Base-by-base conservation (phyloP, 2,797 vertebrate genomes). In the Cossypha heuglini region DNA sequence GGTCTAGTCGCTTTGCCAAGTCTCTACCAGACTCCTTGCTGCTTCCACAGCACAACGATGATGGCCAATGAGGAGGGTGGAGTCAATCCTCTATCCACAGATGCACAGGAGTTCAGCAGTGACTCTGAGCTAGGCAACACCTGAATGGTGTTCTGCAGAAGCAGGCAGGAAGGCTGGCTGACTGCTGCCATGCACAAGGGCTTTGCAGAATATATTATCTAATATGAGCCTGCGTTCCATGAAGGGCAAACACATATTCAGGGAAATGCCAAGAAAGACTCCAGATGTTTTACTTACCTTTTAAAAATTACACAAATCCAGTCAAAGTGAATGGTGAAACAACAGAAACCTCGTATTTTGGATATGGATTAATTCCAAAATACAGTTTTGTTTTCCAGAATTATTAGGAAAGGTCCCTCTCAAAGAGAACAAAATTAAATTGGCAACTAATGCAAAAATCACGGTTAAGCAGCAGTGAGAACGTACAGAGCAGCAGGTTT, bases 231-330 rank as follows among this genome's bases (percentile, higher is more conserved):
- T 87, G 40, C 71, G 68, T 85, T 93, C 68, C 68, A 61, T 31
- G 61, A 93, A 95, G 63, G 81, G 48, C 93, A 93, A 90, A 88
- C 51, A 91, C 26, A 29, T 5, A 69, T 18, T 67, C 28, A 4
- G 46, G 42, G n/a, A 90, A 88, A 90, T 14, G 49, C 61, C 75
- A 94, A 90, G 55, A 83, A 82, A 92, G 52, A n/a, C 12, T 54
- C 64, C 84, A 80, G 55, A 89, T 91, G 87, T 63, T 77, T 89
- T 67, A 86, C 48, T 74, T 66, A 79, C 67, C 63, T 94, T 90
- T 64, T 14, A 63, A 82, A 91, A 83, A 80, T 49, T 71, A 88
- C 49, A 77, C n/a, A 72, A 77, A 88, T 29, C n/a, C 16, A 75
- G 52, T 37, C 37, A 37, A 37, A 37, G 37, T 37, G 37, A 37